Evolutionary conservation across 2,113 vertebrate genomes (phyloP).

Genomic region (Amblyopsis rosae): DNA sequence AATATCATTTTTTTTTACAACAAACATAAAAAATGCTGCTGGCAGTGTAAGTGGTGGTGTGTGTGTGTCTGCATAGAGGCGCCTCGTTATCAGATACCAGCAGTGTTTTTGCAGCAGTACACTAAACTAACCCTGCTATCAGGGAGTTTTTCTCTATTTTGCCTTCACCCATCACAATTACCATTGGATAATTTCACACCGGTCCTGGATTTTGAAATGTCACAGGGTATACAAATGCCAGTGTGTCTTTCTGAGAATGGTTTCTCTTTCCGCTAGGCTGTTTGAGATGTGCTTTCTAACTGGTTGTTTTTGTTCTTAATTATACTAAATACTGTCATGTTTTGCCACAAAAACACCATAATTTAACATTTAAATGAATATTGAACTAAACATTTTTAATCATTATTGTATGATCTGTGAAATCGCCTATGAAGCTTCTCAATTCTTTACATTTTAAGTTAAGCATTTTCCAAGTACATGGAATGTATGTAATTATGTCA

Average conservation of each 20-base stretch:
- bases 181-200: slow-evolving; percentile 62
- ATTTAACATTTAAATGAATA: slow-evolving; percentile 54
- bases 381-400: slow-evolving; percentile 49
- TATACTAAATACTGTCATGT: slow-evolving; percentile 44
- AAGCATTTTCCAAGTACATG: neutral
- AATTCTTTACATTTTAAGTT: neutral
- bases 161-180: slow-evolving; percentile 54
- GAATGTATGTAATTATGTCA: no score
- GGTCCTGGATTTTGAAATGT: slow-evolving; percentile 64
- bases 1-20: slow-evolving; percentile 36
- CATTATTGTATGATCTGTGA: slow-evolving; percentile 56
- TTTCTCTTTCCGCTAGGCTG: slow-evolving; percentile 44
- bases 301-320: slow-evolving; percentile 53
- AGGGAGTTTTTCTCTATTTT: slow-evolving; percentile 38
- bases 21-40: slow-evolving; percentile 62
- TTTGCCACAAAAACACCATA: slow-evolving; percentile 46
- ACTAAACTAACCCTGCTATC: slow-evolving; percentile 47
- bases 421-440: neutral
- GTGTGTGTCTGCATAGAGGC: slow-evolving; percentile 48
- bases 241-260: slow-evolving; percentile 26
- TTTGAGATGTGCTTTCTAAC: slow-evolving; percentile 27
- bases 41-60: slow-evolving; percentile 42
- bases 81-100: slow-evolving; percentile 58
- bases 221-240: slow-evolving; percentile 47
- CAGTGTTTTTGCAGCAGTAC: slow-evolving; percentile 37